A percentile compares a stretch with the other conserved stretches of the same genome.
These are phyloP conservation scores for Saccostrea glomerata DNA, from an alignment of 1,140 invertebrate genomes.

Conservation along the genomic window DNA sequence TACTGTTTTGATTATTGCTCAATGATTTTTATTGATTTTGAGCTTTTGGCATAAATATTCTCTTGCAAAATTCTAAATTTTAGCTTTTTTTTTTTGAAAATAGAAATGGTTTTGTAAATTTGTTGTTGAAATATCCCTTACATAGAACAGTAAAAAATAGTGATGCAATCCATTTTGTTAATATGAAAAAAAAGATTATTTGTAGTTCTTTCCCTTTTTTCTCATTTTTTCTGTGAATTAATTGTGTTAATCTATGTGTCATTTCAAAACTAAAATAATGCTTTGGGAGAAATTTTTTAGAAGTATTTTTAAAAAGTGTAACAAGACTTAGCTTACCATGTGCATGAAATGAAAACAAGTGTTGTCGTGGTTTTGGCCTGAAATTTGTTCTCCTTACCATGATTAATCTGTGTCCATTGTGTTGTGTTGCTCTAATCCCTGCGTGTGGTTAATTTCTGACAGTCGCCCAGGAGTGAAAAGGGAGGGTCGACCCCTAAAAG, in stretches of 20 bases:
- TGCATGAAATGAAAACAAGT: conserved; percentile 7
- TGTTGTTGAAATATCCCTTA: too few species aligned
- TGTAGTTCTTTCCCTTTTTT: background rate
- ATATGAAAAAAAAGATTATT: background rate
- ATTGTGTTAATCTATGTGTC: background rate
- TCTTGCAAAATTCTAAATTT: background rate
- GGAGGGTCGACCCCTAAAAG: conserved; percentile 47
- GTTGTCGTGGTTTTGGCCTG: background rate
- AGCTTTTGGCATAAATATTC: background rate
- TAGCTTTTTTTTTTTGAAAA: too few species aligned
- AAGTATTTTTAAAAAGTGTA: background rate
- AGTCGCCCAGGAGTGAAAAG: conserved; percentile 50
- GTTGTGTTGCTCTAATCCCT: conserved; percentile 23
- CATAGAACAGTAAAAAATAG: too few species aligned
- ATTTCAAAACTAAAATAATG: background rate
- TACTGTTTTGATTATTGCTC: background rate
- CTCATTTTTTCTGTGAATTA: background rate
- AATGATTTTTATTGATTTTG: background rate
- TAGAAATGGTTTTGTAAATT: too few species aligned
- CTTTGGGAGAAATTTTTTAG: background rate
- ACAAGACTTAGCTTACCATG: background rate
- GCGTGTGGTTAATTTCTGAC: conserved; percentile 45
- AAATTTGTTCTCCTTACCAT: background rate
- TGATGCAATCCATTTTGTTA: too few species aligned
- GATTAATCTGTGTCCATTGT: conserved; percentile 20